Base-by-base conservation (phyloP, 2,888 invertebrate genomes). In the Argyra leucocephala region DNA sequence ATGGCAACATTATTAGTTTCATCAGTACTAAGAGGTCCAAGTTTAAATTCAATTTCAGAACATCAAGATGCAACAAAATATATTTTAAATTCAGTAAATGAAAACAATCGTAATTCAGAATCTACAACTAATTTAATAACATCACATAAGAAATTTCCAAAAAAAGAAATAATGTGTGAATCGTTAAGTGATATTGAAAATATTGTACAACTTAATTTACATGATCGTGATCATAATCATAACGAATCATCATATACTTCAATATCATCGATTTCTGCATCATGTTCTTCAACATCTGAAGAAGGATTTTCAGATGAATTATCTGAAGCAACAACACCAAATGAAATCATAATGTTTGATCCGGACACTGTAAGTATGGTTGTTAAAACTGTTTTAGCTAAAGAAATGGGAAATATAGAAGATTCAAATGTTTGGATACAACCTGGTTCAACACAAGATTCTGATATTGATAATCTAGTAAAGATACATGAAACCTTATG, bases 1-100 rank as follows among this genome's bases (percentile, higher is more conserved):
- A 86, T 88, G 83, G 87, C 87, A 0, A 85, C 87, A 18, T 80
- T 87, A 62, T 77, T 88, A 22, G 87, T 88, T 10, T 81, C 85
- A 67, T 87, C 87, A 2, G 83, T 88, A 1, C 82, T 86, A 70
- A 18, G n/a, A 31, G 83, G 83, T 60, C 83, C 83, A 5, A 84
- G 83, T 73, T 78, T 86, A 21, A 83, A 84, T 67, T 82, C 83
- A 71, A 85, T 86, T 60, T 80, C 82, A 7, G 85, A 86, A 73
- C 6, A 58, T 58, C 48, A 48, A 48, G n/a, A 15, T 18, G 18
- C 15, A 18, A 3, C 18, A 18, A 48, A 48, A 48, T 15, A 3
- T 48, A 48, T 15, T 18, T 5, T 15, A 48, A 15, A 48, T 48
- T 18, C 15, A 5, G 48, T 48, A 12, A 15, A 48, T 48, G 48